Evolutionary conservation across 2,797 vertebrate genomes (phyloP).

Genomic region (Pipistrellus pygmaeus): DNA sequence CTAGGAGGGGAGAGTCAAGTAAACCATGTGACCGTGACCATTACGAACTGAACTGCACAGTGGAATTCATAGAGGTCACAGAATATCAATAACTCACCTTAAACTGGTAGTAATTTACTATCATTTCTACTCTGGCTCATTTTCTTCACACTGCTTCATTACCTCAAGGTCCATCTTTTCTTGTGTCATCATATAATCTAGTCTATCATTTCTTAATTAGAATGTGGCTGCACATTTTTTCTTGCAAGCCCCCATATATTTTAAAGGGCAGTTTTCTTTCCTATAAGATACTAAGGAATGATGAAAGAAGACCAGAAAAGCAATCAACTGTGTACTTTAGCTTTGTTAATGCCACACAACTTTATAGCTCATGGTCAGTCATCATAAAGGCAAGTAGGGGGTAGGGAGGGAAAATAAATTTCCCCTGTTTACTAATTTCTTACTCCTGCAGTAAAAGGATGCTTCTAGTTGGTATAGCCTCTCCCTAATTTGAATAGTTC

Average conservation of each 20-base stretch:
- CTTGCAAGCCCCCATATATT: slow-evolving; percentile 45
- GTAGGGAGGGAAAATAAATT: not conserved
- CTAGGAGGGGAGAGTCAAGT: not conserved
- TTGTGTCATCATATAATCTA: slow-evolving; percentile 36
- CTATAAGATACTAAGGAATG: not conserved
- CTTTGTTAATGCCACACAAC: not conserved
- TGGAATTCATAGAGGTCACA: slow-evolving; percentile 66
- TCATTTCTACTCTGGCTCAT: not conserved
- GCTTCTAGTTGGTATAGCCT: not conserved
- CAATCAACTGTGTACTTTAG: not conserved
- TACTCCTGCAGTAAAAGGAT: not conserved
- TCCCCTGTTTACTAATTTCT: slow-evolving; percentile 41
- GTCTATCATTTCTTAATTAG: slow-evolving; percentile 69
- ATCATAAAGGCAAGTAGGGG: not conserved
- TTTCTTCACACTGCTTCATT: not conserved
- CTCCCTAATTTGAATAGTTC: slow-evolving; percentile 18
- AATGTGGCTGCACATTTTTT: slow-evolving; percentile 35
- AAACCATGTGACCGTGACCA: slow-evolving; percentile 33
- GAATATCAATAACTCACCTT: slow-evolving; percentile 47
- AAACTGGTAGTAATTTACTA: slow-evolving; percentile 43
- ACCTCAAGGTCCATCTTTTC: slow-evolving; percentile 41
- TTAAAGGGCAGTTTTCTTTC: slow-evolving; percentile 22
- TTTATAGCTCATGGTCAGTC: too few species aligned
- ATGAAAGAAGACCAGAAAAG: slow-evolving; percentile 12
- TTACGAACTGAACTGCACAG: slow-evolving; percentile 7